Percentiles rank a stretch among this genome's conserved stretches.
Conservation (phyloP, 2,113 vertebrate species). For the Aythya baeri region DNA sequence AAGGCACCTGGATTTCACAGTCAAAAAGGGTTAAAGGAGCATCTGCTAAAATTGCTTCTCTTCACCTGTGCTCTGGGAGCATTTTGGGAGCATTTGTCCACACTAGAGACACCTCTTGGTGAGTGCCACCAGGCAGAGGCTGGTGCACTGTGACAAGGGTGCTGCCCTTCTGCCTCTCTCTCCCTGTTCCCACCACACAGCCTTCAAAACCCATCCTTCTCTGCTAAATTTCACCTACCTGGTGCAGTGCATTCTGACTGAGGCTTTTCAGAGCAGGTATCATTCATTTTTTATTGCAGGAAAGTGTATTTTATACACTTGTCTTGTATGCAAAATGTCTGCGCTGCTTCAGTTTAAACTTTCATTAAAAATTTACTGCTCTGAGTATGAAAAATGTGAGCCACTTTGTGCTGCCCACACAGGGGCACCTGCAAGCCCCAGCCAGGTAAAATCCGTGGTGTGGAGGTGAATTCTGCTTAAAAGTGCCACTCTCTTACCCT, state of each 20-base stretch:
- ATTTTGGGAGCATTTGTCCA: not conserved
- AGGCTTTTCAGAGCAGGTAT: not conserved
- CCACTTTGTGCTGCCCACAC: not conserved
- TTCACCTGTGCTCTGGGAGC: not conserved
- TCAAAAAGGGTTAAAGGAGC: not conserved
- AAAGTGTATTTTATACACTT: not conserved
- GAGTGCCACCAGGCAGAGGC: not conserved
- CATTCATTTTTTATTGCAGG: not conserved
- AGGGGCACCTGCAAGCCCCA: fast-evolving
- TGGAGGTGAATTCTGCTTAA: not conserved
- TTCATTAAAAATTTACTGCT: not conserved
- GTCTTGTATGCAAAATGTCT: not conserved
- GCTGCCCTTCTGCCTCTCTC: not conserved
- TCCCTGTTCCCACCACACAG: too few relatives aligned
- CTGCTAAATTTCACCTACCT: not conserved
- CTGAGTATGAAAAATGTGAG: not conserved
- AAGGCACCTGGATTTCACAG: not conserved
- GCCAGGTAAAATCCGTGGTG: not conserved
- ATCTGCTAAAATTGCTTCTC: not conserved
- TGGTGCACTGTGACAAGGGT: not conserved
- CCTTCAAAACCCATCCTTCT: not conserved
- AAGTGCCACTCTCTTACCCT: fast-evolving
- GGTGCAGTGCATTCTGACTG: not conserved
- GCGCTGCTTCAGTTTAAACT: not conserved
- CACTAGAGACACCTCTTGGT: not conserved